These are phyloP conservation scores for Nesospiza acunhae DNA, from an alignment of 2,113 vertebrate species.

Conservation along the genomic window DNA sequence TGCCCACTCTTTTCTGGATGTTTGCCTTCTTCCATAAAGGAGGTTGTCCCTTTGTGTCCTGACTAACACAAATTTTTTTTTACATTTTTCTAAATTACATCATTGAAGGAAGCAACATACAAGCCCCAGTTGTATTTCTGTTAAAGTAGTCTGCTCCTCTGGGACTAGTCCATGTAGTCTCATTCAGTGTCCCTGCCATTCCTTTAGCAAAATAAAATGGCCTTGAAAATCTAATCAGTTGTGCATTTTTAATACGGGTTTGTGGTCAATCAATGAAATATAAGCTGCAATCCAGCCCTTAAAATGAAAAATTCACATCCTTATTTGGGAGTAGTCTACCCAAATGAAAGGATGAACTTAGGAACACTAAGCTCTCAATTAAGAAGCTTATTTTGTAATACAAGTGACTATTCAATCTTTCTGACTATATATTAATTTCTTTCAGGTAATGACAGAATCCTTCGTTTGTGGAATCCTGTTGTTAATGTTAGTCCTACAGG, in stretches of 20 bases:
- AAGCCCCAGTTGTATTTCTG: background rate
- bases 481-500: slow-evolving; percentile 72
- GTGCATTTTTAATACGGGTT: background rate
- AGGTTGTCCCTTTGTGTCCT: background rate
- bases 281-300: background rate
- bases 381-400: background rate
- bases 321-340: background rate
- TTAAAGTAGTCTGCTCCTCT: background rate
- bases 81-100: background rate
- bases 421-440: background rate
- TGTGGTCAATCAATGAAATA: background rate
- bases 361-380: background rate
- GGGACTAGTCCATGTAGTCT: background rate
- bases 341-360: background rate
- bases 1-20: background rate
- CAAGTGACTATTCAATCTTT: background rate
- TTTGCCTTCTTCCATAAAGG: background rate
- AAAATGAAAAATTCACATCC: background rate
- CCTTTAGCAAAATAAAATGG: background rate
- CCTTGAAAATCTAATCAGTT: background rate
- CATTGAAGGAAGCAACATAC: background rate
- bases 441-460: slow-evolving; percentile 72
- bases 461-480: slow-evolving; percentile 74
- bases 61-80: background rate
- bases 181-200: background rate